Evolutionary conservation across 2,797 vertebrate species (phyloP), one percentile per base, ranked within the genome.

Genomic region (Sebastes hubbsi): DNA sequence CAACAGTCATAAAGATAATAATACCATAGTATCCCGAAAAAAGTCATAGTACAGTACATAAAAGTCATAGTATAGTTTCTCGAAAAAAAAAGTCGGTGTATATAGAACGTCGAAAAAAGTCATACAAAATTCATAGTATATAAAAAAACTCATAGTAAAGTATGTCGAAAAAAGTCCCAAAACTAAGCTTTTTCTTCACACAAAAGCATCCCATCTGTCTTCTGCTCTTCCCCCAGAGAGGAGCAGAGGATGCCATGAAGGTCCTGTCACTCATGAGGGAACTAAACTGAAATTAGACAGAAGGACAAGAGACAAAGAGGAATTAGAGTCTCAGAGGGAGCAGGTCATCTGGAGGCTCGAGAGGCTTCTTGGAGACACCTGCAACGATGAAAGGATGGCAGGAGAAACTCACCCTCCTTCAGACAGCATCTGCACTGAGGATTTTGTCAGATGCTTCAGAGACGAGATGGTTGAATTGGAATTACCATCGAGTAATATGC

Each of bases 341-440:
- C 95, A 97, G 88, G 82, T 78, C 42, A 77, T 84, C 49, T 92
- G 95, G 96, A 94, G 95, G 77, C 88, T 95, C 1, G 78, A 94
- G 85, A 90, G 75, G 63, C 93, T 96, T 72, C 94, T 92, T 2
- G 72, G 92, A 30, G 83, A 91, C 16, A 16, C 75, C 56, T 82
- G 81, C 46, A 78, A 84, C 1, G 24, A 81, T 0, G 71, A 78
- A 30, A 11, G 18, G 6, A 46, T 92, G 30, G 42, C 25, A 9
- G 93, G 90, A 82, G 81, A 90, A 68, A 64, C 58, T 1, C 70
- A 34, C 0, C 78, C 81, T 77, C 92, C 91, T 1, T 87, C 92
- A 30, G 96, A 96, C 72, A 96, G 96, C 65, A 59, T 96, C 84
- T 91, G 95, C 89, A 97, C 96, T 0, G 96, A 97, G 78, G 97